Conservation (phyloP, 2,113 vertebrate genomes). For the Athene noctua region DNA sequence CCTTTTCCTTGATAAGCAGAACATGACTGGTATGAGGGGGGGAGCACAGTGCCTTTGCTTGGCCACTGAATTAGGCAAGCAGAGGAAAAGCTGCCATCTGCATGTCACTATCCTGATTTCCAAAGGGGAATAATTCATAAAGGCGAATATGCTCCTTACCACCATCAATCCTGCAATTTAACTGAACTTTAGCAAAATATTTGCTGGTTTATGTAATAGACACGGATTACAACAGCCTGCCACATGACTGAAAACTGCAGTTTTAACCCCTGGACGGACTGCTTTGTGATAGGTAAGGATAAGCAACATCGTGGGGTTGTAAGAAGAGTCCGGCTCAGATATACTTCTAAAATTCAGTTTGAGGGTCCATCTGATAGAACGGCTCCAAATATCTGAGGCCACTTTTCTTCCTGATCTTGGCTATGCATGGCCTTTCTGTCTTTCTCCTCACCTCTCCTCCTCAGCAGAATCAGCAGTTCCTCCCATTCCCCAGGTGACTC, state of each 20-base stretch:
- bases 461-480: neutral
- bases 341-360: neutral
- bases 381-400: neutral
- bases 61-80: neutral
- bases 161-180: slow-evolving; percentile 5
- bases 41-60: neutral
- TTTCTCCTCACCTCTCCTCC: neutral
- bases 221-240: slow-evolving; percentile 27
- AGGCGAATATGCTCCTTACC: neutral
- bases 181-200: slow-evolving; percentile 56
- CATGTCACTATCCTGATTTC: neutral
- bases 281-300: neutral
- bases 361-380: neutral
- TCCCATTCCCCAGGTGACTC: neutral
- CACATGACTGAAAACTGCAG: slow-evolving; percentile 3
- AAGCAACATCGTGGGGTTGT: neutral
- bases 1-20: neutral
- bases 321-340: neutral
- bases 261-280: slow-evolving; percentile 27
- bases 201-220: slow-evolving; percentile 41
- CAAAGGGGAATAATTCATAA: neutral
- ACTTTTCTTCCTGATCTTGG: neutral
- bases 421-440: neutral
- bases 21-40: neutral
- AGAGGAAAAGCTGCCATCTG: neutral